phyloP scores from a whole-genome alignment of 2,888 invertebrate genomes.

The Eutolmus rufibarbis region DNA sequence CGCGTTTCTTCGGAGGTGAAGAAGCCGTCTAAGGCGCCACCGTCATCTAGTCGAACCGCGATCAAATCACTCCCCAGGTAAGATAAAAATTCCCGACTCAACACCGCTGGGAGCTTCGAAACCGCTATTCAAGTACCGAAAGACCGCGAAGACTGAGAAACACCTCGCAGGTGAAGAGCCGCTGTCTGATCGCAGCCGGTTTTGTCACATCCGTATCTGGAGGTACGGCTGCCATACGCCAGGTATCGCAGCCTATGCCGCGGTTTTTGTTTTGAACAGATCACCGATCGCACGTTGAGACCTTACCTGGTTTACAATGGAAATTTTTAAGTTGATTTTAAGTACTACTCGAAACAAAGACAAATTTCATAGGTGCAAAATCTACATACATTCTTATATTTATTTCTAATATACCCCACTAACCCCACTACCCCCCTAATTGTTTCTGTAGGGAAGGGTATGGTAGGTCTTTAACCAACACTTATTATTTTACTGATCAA shows the following conservation, averaged over 20 bases:
- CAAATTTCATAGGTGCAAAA: too few species aligned
- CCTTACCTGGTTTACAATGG: conserved; percentile 2
- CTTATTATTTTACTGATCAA: too few species aligned
- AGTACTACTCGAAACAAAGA: neutral
- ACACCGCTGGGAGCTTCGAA: neutral
- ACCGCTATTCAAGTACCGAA: neutral
- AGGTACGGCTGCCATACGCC: neutral
- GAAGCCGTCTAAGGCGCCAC: neutral
- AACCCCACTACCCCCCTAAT: too few species aligned
- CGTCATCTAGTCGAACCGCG: neutral
- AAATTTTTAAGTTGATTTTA: neutral
- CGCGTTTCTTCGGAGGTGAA: neutral
- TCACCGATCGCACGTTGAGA: neutral
- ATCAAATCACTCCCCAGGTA: neutral
- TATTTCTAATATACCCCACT: too few species aligned
- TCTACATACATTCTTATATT: too few species aligned
- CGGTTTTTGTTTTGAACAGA: neutral
- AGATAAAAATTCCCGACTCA: neutral
- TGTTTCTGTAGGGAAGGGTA: too few species aligned
- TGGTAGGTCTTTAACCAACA: too few species aligned
- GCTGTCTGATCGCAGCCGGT: conserved; percentile 20
- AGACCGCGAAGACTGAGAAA: conserved; percentile 4
- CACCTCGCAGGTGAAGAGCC: conserved; percentile 18
- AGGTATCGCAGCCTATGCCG: neutral
- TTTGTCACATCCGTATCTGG: conserved; percentile 29